Base-by-base conservation (phyloP, 2,888 invertebrate species). In the Julus scandinavius region DNA sequence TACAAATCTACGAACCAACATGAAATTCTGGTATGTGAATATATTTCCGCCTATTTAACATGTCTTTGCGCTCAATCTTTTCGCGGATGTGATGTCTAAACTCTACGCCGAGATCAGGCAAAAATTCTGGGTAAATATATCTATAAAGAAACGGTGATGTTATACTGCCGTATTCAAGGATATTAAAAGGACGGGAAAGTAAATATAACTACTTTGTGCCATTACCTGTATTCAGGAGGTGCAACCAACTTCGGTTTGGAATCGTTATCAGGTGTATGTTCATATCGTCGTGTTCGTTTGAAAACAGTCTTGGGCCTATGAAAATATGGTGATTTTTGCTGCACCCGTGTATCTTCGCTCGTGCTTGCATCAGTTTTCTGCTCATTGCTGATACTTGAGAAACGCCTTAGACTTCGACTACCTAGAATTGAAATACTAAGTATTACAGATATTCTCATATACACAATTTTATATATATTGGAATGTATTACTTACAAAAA, bases 1-100 rank as follows among this genome's bases (percentile, higher is more conserved):
- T 63, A 5, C 2, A 3, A 5, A n/a, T 2, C 7, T 20, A 85
- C 95, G 92, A 92, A 96, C 97, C 99, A 91, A 99, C 98, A 94
- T 99, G 99, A 93, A 99, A 99, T 92, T 99, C 99, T 0, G 99
- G 99, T 90, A 99, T 96, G 91, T 97, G 96, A 90, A 99, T 94
- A 89, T 96, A 94, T 87, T 93, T 93, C 90, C 98, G 94, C 89
- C 99, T 94, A 89, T 95, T 95, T 50, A 99, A 92, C 99, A 99
- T 99, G 92, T 99, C 99, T 89, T 94, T 93, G 89, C 99, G 94
- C 92, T 99, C 99, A 20, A 99, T 92, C 92, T 96, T 96, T 92
- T 99, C 99, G 88, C 96, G 93, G 0, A 98, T 92, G 13, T 93
- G 91, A 93, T 99, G 97, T 89, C 99, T 94, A 93, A 94, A 95